Evolutionary conservation across 2,797 vertebrate species (phyloP).

Genomic region (Aldrovandia affinis): DNA sequence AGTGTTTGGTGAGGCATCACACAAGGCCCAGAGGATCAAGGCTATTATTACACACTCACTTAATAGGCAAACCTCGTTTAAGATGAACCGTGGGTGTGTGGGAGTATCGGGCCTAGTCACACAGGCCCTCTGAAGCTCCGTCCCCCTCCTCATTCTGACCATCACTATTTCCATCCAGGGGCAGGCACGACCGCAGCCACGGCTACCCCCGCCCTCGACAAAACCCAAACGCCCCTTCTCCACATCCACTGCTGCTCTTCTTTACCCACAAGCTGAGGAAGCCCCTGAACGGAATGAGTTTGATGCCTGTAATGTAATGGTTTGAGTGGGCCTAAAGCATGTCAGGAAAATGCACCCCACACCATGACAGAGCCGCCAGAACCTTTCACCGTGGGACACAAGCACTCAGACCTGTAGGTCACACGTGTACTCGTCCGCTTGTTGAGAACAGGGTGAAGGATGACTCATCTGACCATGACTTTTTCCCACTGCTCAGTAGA

Average conservation of each 20-base stretch:
- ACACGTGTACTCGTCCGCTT: too few relatives aligned
- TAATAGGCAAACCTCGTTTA: slow-evolving; percentile 21
- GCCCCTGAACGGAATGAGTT: neutral
- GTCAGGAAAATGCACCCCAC: too few relatives aligned
- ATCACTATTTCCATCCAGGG: neutral
- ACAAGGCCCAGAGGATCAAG: slow-evolving; percentile 23
- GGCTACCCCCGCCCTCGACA: neutral
- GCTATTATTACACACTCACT: slow-evolving; percentile 39
- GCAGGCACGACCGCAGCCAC: neutral
- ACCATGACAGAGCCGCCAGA: too few relatives aligned
- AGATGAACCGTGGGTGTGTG: slow-evolving; percentile 7
- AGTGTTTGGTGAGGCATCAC: neutral
- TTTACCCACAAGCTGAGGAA: neutral
- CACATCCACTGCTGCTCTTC: too few relatives aligned
- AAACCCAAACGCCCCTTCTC: neutral
- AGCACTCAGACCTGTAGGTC: too few relatives aligned
- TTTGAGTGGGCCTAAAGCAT: too few relatives aligned
- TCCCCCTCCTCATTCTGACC: neutral
- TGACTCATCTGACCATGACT: too few relatives aligned
- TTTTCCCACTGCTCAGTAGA: too few relatives aligned
- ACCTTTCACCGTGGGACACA: too few relatives aligned
- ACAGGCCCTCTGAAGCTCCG: neutral
- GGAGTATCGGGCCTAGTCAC: neutral
- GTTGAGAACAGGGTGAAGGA: too few relatives aligned
- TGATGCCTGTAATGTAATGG: too few relatives aligned